Conservation (phyloP, 2,888 invertebrate genomes). For the Plemyria rubiginata region DNA sequence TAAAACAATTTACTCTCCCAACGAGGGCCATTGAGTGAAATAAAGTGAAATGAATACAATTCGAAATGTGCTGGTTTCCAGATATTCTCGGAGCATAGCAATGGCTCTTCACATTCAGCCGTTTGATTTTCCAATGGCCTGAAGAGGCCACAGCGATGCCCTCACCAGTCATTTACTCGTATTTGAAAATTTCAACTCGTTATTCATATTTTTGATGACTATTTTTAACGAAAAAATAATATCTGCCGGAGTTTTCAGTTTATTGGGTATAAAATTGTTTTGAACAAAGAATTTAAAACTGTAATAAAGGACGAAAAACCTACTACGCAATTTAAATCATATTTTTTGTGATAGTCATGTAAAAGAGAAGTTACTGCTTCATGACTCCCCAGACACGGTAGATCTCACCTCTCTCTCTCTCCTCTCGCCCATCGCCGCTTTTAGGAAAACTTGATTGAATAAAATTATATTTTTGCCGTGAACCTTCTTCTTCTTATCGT, state of each 20-base stretch:
- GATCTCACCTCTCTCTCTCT: too few species aligned
- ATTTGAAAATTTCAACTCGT: conserved; percentile 9
- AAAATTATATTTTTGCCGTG: too few species aligned
- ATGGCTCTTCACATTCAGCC: conserved; percentile 49
- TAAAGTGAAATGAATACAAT: conserved; percentile 13
- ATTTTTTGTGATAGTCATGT: too few species aligned
- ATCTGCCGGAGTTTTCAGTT: background rate
- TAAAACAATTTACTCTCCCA: conserved; percentile 1
- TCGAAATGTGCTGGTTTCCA: conserved; percentile 10
- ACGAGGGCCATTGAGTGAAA: conserved; percentile 11
- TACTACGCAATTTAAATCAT: too few species aligned
- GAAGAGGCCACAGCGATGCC: conserved; percentile 49
- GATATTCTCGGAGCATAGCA: conserved; percentile 6
- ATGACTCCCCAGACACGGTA: too few species aligned
- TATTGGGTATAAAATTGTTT: background rate
- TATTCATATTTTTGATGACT: background rate
- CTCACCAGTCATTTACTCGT: conserved; percentile 22
- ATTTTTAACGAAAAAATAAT: background rate
- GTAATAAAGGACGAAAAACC: too few species aligned
- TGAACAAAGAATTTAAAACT: background rate
- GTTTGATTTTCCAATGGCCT: conserved; percentile 59
- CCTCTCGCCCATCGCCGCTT: too few species aligned
- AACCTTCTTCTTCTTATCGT: too few species aligned
- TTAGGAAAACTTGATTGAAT: too few species aligned
- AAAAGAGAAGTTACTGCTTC: too few species aligned